Percentiles rank a stretch among this genome's conserved stretches.
Evolutionary conservation across 2,888 invertebrate species (phyloP).

Genomic region (Hydriomena furcata): DNA sequence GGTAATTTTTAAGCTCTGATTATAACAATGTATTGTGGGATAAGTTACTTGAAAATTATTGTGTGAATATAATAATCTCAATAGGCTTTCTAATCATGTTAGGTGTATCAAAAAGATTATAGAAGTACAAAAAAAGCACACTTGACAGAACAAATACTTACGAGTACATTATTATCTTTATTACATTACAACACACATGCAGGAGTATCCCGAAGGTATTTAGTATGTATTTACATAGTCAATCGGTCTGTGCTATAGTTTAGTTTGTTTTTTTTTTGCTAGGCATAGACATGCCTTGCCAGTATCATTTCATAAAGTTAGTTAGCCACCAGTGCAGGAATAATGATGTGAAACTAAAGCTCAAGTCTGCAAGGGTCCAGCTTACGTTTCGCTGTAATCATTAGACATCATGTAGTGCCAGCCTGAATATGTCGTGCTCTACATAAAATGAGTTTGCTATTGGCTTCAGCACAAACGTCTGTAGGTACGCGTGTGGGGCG

Average conservation of each 20-base stretch:
- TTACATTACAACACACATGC: neutral
- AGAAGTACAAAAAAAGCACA: neutral
- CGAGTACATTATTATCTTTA: neutral
- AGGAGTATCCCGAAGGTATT: neutral
- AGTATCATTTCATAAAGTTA: slow-evolving; percentile 8
- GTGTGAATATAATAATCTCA: too few species aligned
- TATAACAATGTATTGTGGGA: too few species aligned
- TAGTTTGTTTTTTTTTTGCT: too few species aligned
- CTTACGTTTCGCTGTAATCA: slow-evolving; percentile 49
- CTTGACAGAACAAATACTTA: neutral
- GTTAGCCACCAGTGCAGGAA: slow-evolving; percentile 24
- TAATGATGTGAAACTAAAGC: slow-evolving; percentile 36
- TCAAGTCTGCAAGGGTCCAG: slow-evolving; percentile 36
- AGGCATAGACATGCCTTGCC: too few species aligned
- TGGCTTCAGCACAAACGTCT: slow-evolving; percentile 96
- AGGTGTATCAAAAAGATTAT: too few species aligned
- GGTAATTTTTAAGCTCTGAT: too few species aligned
- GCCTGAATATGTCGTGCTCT: slow-evolving; percentile 97
- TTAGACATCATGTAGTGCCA: slow-evolving; percentile 92
- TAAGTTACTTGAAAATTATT: too few species aligned
- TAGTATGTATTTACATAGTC: neutral
- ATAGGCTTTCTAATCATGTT: too few species aligned
- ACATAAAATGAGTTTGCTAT: slow-evolving; percentile 95
- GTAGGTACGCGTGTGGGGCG: slow-evolving; percentile 96
- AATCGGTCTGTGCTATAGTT: neutral